phyloP scores from a whole-genome alignment of 1,140 invertebrate species.

The Drosophila sturtevanti region DNA sequence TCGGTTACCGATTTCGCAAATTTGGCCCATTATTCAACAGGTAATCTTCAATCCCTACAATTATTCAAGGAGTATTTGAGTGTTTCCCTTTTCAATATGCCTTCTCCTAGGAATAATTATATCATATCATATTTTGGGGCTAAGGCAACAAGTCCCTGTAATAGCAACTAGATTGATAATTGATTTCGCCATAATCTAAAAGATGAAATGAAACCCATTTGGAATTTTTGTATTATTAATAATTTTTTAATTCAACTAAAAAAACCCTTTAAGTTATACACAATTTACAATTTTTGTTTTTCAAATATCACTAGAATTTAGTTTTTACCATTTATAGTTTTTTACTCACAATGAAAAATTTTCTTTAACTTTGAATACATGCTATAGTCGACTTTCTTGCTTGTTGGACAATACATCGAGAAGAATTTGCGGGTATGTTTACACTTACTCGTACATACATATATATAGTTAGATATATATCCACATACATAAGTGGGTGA shows the following conservation, averaged over 20 bases:
- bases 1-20: too few relatives aligned
- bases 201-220: not conserved
- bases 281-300: slow-evolving; percentile 8
- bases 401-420: slow-evolving; percentile 56
- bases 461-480: slow-evolving; percentile 12
- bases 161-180: too few relatives aligned
- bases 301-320: slow-evolving; percentile 62
- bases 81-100: too few relatives aligned
- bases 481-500: slow-evolving; percentile 12
- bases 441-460: slow-evolving; percentile 12
- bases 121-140: too few relatives aligned
- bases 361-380: slow-evolving; percentile 39
- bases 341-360: slow-evolving; percentile 38
- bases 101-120: too few relatives aligned
- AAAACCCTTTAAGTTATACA: slow-evolving; percentile 4
- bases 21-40: too few relatives aligned
- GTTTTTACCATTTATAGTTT: slow-evolving; percentile 12
- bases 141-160: too few relatives aligned
- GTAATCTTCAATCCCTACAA: too few relatives aligned
- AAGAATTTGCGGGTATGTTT: slow-evolving; percentile 35
- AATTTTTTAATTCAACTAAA: slow-evolving; percentile 10
- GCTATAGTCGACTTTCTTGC: slow-evolving; percentile 28
- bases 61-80: too few relatives aligned
- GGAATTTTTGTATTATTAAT: slow-evolving; percentile 3
- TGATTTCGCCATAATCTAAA: not conserved